Conservation (phyloP, 2,113 vertebrate species). For the Pelmatolapia mariae region DNA sequence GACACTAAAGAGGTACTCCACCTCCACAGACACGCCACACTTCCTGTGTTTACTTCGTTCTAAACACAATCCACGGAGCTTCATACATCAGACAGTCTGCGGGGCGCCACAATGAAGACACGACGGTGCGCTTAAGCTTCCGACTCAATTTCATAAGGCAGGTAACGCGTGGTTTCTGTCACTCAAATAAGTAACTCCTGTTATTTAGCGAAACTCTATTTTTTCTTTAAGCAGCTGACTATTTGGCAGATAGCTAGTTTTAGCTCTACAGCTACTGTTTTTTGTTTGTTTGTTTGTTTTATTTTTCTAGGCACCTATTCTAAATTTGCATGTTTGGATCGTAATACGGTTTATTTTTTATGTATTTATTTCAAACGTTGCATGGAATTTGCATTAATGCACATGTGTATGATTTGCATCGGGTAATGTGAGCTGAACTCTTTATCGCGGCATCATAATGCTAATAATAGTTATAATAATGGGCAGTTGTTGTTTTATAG, state of each 20-base stretch:
- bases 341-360: background rate
- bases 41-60: conserved; percentile 45
- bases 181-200: background rate
- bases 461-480: background rate
- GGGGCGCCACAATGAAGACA: background rate
- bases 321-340: background rate
- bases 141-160: background rate
- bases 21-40: background rate
- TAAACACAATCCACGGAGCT: background rate
- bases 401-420: background rate
- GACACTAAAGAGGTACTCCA: background rate
- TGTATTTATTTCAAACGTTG: background rate
- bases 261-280: background rate
- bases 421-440: background rate
- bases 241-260: background rate
- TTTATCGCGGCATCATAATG: background rate
- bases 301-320: background rate
- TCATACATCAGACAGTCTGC: background rate
- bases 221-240: background rate
- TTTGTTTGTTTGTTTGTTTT: background rate
- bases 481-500: background rate
- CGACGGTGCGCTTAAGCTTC: background rate
- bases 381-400: background rate
- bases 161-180: background rate
- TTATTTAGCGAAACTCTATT: background rate